Conservation (phyloP, 2,888 invertebrate genomes). For the Schrankia costaestrigalis region DNA sequence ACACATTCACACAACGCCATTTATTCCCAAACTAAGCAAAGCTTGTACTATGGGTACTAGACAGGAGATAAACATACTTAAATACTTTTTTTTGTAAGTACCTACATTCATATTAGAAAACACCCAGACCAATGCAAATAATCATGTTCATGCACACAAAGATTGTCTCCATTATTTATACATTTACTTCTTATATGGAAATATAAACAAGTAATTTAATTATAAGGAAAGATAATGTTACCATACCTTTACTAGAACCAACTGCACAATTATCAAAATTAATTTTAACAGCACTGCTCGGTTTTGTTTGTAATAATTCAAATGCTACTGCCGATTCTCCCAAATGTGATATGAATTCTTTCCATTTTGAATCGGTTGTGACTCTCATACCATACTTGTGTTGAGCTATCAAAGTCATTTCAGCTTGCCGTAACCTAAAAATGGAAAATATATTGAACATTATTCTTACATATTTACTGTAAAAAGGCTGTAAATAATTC, state of each 20-base stretch:
- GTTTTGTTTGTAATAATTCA: slow-evolving; percentile 85
- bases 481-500: too few relatives aligned
- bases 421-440: slow-evolving; percentile 79
- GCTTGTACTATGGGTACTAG: too few relatives aligned
- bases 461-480: not conserved
- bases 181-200: not conserved
- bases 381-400: slow-evolving; percentile 84
- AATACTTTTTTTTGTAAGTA: too few relatives aligned
- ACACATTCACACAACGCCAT: too few relatives aligned
- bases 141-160: too few relatives aligned
- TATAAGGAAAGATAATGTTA: too few relatives aligned
- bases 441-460: not conserved
- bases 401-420: slow-evolving; percentile 84
- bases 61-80: too few relatives aligned
- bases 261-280: slow-evolving; percentile 61
- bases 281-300: slow-evolving; percentile 81
- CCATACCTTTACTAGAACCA: slow-evolving; percentile 81
- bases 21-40: too few relatives aligned
- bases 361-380: slow-evolving; percentile 69
- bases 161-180: not conserved
- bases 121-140: too few relatives aligned
- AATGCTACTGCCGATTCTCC: slow-evolving; percentile 84
- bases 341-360: slow-evolving; percentile 79
- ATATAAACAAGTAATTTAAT: not conserved
- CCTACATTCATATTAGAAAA: too few relatives aligned